Evolutionary conservation across 2,888 invertebrate species (phyloP).

Genomic region (Scaptomyza tumidula): DNA sequence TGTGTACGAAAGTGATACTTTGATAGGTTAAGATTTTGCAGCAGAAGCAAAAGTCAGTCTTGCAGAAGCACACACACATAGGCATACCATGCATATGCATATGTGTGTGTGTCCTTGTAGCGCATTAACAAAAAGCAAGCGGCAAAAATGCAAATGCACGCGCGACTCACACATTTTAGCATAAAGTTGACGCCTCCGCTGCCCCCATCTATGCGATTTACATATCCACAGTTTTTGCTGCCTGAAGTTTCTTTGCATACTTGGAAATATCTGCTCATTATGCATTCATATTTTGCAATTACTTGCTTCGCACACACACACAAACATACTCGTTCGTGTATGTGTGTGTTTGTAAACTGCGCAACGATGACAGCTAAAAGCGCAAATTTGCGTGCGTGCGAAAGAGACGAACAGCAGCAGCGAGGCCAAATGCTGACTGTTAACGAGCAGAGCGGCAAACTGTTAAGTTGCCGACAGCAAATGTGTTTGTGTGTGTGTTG

Average conservation of each 20-base stretch:
- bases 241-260: conserved; percentile 69
- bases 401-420: conserved; percentile 45
- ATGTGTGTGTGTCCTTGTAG: conserved; percentile 52
- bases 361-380: conserved; percentile 49
- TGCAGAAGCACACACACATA: conserved; percentile 8
- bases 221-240: conserved; percentile 33
- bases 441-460: conserved; percentile 61
- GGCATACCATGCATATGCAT: background rate
- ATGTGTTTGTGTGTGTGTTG: conserved; percentile 13
- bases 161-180: conserved; percentile 75
- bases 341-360: background rate
- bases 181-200: conserved; percentile 63
- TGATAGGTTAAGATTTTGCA: conserved; percentile 5
- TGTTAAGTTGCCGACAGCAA: conserved; percentile 59
- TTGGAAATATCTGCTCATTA: conserved; percentile 82
- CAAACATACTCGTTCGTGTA: background rate
- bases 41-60: conserved; percentile 4
- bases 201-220: conserved; percentile 3
- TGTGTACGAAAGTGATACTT: conserved; percentile 21
- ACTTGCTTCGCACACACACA: conserved; percentile 46
- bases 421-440: conserved; percentile 51
- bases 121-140: conserved; percentile 50
- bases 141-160: conserved; percentile 73
- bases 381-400: conserved; percentile 37
- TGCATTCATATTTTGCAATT: conserved; percentile 82